Evolutionary conservation across 2,797 vertebrate genomes (phyloP), one percentile per base, ranked within the genome.

Genomic region (Nyctibius grandis): DNA sequence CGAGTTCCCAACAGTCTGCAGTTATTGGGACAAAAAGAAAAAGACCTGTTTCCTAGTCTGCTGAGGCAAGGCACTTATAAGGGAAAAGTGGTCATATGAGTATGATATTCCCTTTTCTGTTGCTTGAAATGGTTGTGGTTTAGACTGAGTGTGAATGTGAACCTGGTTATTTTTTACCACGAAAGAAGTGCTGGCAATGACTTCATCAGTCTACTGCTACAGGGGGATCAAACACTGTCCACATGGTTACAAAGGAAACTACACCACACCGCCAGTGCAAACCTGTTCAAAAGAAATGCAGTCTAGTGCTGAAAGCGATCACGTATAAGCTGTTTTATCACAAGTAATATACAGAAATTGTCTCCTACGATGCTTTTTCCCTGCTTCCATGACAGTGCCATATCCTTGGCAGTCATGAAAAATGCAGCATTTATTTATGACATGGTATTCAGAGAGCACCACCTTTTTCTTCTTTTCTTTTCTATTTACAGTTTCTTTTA

Each of bases 391-490:
- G 34, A 38, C 45, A 57, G 3, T 64, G 29, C 29, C 61, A 28
- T 80, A 67, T 40, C 54, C 61, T 51, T 85, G 26, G 29, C 45
- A 68, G 31, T n/a, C 33, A 59, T 3, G 20, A 86, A 70, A 91
- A 88, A 48, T 25, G 17, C 56, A 68, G 40, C 33, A 34, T 44
- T 80, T 88, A 38, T 73, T 96, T 79, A 79, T 23, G 21, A 29
- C 15, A 33, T 4, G 9, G 9, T 51, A 48, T 59, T 42, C 25
- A 76, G 26, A 85, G 26, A 6, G 5, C 1, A 3, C 2, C 9
- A 6, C 2, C 7, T 47, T 29, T 57, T 56, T 33, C 29, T 7
- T 1, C 3, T 8, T 5, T 9, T 1, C 1, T 23, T 23, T 36
- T 9, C 47, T 42, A n/a, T 36, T 29, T 10, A 13, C 8, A 36